Evolutionary conservation across 2,888 invertebrate species (phyloP).

Genomic region (Tanypteryx hageni): DNA sequence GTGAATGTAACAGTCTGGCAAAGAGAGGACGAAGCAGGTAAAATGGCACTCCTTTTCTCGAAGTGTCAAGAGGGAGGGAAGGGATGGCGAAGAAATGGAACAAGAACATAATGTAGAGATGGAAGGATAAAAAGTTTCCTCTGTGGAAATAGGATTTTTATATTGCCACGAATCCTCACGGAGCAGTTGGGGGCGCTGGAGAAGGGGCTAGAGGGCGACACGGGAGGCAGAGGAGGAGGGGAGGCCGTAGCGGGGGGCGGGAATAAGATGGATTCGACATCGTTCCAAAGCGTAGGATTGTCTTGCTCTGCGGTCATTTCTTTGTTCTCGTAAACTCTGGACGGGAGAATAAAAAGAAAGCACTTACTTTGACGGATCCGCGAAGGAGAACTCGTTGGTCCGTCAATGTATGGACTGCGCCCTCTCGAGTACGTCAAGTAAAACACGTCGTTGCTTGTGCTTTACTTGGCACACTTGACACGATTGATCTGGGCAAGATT

Average conservation of each 20-base stretch:
- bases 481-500: too few species aligned
- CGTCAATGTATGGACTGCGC: too few species aligned
- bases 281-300: background rate
- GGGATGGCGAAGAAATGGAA: background rate
- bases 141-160: background rate
- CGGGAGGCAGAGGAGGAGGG: background rate
- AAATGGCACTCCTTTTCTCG: background rate
- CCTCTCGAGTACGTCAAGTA: too few species aligned
- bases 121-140: background rate
- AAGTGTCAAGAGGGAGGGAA: background rate
- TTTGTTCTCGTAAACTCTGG: constrained; percentile 15
- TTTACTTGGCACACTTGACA: too few species aligned
- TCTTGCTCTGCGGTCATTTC: constrained; percentile 22
- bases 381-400: too few species aligned
- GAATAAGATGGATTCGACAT: constrained; percentile 22
- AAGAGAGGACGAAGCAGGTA: background rate
- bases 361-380: too few species aligned
- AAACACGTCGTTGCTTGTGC: too few species aligned
- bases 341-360: constrained; percentile 16
- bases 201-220: background rate
- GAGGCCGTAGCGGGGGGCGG: background rate
- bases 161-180: constrained; percentile 34
- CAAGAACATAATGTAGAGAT: background rate
- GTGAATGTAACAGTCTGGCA: too few species aligned
- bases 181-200: background rate